phyloP scores from a whole-genome alignment of 2,113 vertebrate species.

The Sigmodon hispidus region DNA sequence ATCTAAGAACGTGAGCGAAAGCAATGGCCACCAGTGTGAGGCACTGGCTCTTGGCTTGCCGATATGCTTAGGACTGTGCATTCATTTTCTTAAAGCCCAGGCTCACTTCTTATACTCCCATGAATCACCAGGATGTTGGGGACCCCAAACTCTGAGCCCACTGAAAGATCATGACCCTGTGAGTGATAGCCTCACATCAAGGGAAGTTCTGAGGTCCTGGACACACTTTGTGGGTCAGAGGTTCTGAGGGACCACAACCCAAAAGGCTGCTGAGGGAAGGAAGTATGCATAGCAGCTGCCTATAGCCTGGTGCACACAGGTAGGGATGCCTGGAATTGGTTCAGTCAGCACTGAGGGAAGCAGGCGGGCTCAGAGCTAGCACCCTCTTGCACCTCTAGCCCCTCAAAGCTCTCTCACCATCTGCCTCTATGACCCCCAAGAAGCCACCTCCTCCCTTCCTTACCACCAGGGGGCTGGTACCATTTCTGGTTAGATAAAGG shows the following conservation, averaged over 20 bases:
- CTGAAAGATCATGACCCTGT: not conserved
- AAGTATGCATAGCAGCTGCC: no score
- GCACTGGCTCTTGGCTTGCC: not conserved
- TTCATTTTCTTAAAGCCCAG: not conserved
- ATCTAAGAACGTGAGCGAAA: not conserved
- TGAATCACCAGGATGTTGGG: no score
- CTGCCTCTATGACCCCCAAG: not conserved
- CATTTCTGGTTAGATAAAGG: not conserved
- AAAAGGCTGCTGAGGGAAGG: not conserved
- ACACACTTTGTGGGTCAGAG: not conserved
- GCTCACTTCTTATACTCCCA: not conserved
- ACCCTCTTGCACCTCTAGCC: not conserved
- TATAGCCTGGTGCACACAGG: not conserved
- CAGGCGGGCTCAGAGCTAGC: accelerated
- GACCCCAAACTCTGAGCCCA: not conserved
- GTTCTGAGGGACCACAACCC: not conserved
- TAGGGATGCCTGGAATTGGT: not conserved
- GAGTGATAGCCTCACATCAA: no score
- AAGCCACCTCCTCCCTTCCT: not conserved
- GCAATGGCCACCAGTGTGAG: not conserved
- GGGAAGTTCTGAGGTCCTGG: not conserved
- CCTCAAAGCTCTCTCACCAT: not conserved
- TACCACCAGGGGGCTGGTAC: accelerated
- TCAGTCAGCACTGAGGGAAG: not conserved
- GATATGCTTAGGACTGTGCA: not conserved